Base-by-base conservation (phyloP, 2,888 invertebrate species). In the Netelia fuscicornis region DNA sequence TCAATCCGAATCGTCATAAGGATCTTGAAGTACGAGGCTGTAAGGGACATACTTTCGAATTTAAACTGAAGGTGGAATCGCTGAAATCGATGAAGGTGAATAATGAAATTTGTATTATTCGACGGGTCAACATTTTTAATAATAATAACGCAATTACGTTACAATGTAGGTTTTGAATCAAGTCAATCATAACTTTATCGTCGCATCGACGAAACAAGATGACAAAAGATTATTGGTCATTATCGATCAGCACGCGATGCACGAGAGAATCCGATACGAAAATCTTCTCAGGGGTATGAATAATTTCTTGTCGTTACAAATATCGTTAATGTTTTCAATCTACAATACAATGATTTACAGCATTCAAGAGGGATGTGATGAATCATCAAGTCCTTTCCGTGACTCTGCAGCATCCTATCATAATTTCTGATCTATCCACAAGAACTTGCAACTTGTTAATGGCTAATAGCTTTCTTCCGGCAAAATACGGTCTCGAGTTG, bases 221-320 rank as follows among this genome's bases (percentile, higher is more conserved):
- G 91, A 93, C 77, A 94, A 91, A 23, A 93, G 95, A 87, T 93
- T 95, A 80, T 90, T 97, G 23, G 94, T 97, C 48, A 90, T 97
- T 48, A 96, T 98, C 92, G 98, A 98, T 94, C 98, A 98, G 93
- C 98, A 98, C 94, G 98, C 98, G 60, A 97, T 97, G 42, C 96
- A 98, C 93, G 98, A 98, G 94, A 95, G 98, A 92, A 96, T 98
- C 85, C 95, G 96, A 84, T 94, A 98, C 65, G 98, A 98, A 94
- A 94, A 94, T 81, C 95, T 97, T 83, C 67, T 87, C 3, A 56
- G 56, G 79, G 88, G 88, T 88, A 75, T 25, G 2, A 2, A 75
- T 25, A 11, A 37, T 54, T 13, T 37, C 6, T 37, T 37, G 6
- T 37, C 8, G 2, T 8, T 37, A 37, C 37, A 37, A 8, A 37